phyloP scores from a whole-genome alignment of 2,888 invertebrate species.

The Dexiosoma caninum region DNA sequence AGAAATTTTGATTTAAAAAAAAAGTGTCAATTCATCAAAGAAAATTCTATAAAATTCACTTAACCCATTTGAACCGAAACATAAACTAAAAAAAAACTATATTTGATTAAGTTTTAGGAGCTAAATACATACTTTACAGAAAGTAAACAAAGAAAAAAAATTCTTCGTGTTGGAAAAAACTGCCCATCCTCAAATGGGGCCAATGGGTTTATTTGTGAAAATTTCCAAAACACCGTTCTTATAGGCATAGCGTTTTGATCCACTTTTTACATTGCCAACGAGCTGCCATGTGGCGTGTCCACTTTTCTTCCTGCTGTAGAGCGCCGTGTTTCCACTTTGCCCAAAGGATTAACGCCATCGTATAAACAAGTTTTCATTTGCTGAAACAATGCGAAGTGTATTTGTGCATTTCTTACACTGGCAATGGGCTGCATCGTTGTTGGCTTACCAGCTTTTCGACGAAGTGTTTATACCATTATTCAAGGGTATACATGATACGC shows the following conservation, averaged over 20 bases:
- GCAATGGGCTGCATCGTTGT: too few species aligned
- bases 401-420: too few species aligned
- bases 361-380: too few species aligned
- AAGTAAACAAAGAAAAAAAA: neutral
- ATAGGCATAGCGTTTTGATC: neutral
- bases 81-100: too few species aligned
- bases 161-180: neutral
- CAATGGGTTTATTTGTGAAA: slow-evolving; percentile 1
- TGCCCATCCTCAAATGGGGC: neutral
- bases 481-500: neutral
- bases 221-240: neutral
- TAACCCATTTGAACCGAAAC: too few species aligned
- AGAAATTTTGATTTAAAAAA: neutral
- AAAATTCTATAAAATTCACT: too few species aligned
- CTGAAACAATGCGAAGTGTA: too few species aligned
- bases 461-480: neutral
- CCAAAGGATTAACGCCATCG: too few species aligned
- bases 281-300: neutral
- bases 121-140: neutral
- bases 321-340: too few species aligned
- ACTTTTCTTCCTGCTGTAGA: too few species aligned
- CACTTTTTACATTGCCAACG: slow-evolving; percentile 12
- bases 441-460: neutral
- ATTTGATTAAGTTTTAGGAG: neutral
- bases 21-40: neutral